Base-by-base conservation (phyloP, 1,140 invertebrate genomes). In the Bacillus rossius region DNA sequence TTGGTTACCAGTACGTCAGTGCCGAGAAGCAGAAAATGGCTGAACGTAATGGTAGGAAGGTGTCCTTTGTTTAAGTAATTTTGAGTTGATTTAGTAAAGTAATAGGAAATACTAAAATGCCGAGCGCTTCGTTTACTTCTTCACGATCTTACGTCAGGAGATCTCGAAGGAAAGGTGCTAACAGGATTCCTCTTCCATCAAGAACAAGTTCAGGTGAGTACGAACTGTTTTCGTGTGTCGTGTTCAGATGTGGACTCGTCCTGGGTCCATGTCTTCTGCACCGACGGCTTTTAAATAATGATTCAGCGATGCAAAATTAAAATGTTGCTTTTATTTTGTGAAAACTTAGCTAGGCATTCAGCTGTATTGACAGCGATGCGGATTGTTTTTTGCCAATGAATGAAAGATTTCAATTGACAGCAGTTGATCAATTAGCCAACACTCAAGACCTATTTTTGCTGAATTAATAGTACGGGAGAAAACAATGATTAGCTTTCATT, bases 101-200 rank as follows among this genome's bases (percentile, higher is more conserved):
- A 16, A 38, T 22, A 59, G 47, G 42, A 50, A 57, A 48, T 47
- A 26, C 17, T 64, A 90, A 85, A 80, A 92, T 92, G 89, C 89
- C 89, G 80, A 91, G 89, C 81, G 89, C 89, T 75, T 91, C 88
- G 71, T 91, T 91, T 79, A 89, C 87, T 70, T 88, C 88, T 74
- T 88, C 88, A 73, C 84, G 88, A 79, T 89, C 87, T 77, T 91
- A 90, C 80, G 85, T 89, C 67, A 83, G 89, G 71, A 82, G 88
- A 77, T 91, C 89, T 67, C 80, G 88, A 71, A 85, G 89, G 79
- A 91, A 91, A 87, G 87, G 86, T 72, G 86, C 84, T 71, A 87
- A 87, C 78, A 83, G 88, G 69, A 88, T 90, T 73, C 87, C 87
- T 60, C 79, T 88, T 75, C 86, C 87, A 66, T 88, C 87, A 67